Conservation (phyloP, 2,113 vertebrate genomes). For the Plecturocebus donacophilus region DNA sequence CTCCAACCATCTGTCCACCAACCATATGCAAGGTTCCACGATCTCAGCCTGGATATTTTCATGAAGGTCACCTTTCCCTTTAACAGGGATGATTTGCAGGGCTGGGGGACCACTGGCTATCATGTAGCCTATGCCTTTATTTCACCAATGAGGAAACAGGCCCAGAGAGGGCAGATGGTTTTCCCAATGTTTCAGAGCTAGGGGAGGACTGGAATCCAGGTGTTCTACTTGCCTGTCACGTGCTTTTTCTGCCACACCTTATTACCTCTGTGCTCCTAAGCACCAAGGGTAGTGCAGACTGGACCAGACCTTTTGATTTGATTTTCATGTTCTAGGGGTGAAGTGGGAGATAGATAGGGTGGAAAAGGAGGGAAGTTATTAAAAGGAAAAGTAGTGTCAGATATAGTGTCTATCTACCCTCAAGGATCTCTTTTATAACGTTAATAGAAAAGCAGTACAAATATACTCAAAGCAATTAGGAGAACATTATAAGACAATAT, state of each 20-base stretch:
- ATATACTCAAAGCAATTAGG: constrained; percentile 47
- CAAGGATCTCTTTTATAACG: neutral
- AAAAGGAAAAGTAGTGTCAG: neutral
- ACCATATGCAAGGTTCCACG: neutral
- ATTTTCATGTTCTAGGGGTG: neutral
- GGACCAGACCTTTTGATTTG: neutral
- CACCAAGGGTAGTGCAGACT: too few species aligned
- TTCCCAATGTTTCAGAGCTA: neutral
- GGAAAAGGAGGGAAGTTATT: neutral
- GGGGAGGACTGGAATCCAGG: neutral
- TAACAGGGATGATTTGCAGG: neutral
- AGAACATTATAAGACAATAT: constrained; percentile 50
- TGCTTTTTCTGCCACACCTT: neutral
- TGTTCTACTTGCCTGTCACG: too few species aligned
- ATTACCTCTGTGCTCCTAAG: neutral
- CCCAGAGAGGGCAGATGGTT: neutral
- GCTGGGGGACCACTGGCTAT: neutral
- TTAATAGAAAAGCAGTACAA: constrained; percentile 47
- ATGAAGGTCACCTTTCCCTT: neutral
- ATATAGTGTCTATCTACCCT: neutral
- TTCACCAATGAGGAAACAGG: neutral
- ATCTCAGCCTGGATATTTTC: neutral
- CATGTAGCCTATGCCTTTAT: neutral
- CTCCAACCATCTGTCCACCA: neutral
- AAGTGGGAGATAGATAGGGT: neutral